phyloP scores from a whole-genome alignment of 2,113 vertebrate species.

The Talpa occidentalis region DNA sequence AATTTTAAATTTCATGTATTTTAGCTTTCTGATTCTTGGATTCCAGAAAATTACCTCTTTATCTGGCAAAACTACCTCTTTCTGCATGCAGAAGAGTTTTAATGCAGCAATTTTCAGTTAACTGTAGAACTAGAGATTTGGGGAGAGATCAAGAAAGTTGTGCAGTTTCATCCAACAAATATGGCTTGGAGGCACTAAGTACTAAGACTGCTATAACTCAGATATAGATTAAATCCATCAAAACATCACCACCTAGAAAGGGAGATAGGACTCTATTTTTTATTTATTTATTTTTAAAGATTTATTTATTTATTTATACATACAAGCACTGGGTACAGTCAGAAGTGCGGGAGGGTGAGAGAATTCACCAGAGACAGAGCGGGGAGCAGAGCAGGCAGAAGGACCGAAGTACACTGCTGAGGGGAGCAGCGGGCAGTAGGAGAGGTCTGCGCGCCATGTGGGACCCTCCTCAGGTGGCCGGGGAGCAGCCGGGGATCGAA shows the following conservation, averaged over 20 bases:
- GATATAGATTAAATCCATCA: neutral
- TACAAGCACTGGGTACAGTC: too few species aligned
- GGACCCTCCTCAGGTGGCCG: too few species aligned
- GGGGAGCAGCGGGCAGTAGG: too few species aligned
- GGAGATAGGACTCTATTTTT: neutral
- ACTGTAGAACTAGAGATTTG: neutral
- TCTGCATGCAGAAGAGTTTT: neutral
- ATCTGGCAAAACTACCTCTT: neutral
- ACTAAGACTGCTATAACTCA: neutral
- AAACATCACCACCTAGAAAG: neutral
- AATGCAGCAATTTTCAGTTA: neutral
- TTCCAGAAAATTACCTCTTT: neutral
- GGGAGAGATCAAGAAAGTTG: neutral
- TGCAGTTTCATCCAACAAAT: neutral
- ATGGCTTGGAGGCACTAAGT: neutral
- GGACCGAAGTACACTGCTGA: too few species aligned
- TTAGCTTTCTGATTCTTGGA: constrained; percentile 14
- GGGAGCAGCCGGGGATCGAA: too few species aligned
- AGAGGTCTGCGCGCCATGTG: too few species aligned
- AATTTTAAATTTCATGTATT: neutral
- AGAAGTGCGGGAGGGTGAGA: too few species aligned
- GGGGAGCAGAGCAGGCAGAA: too few species aligned
- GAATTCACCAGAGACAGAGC: too few species aligned
- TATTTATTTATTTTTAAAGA: too few species aligned
- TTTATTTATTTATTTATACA: too few species aligned